phyloP scores from a whole-genome alignment of 1,140 invertebrate genomes.

The Listronotus oregonensis region DNA sequence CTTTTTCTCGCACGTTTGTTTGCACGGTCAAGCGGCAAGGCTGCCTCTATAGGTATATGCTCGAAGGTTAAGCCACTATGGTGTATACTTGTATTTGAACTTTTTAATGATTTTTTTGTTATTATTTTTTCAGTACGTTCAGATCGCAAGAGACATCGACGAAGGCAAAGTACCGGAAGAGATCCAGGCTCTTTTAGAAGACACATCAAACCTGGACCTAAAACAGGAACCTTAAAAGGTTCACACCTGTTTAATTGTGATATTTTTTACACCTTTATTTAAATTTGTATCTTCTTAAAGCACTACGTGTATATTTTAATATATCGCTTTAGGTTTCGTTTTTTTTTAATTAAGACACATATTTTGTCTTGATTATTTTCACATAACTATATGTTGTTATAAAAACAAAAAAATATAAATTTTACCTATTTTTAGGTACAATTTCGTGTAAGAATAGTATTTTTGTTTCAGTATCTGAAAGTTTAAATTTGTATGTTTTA shows the following conservation, averaged over 20 bases:
- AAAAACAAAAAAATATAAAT: too few species aligned
- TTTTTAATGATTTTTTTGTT: background rate
- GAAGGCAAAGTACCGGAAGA: constrained; percentile 78
- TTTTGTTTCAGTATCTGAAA: constrained; percentile 7
- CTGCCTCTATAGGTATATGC: too few species aligned
- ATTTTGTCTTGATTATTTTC: too few species aligned
- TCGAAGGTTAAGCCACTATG: too few species aligned
- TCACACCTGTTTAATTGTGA: constrained; percentile 14
- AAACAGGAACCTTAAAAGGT: constrained; percentile 56
- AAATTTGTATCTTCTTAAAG: background rate
- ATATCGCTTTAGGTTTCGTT: background rate
- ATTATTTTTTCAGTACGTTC: constrained; percentile 70
- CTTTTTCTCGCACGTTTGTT: too few species aligned
- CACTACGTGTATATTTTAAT: background rate
- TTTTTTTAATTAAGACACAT: too few species aligned
- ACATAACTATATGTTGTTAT: too few species aligned
- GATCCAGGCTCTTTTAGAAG: constrained; percentile 73
- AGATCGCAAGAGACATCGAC: constrained; percentile 79
- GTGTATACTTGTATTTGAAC: too few species aligned
- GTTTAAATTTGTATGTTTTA: background rate
- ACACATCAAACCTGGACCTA: constrained; percentile 62
- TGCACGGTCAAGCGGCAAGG: too few species aligned
- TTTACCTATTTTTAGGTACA: too few species aligned
- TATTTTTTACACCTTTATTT: constrained; percentile 10
- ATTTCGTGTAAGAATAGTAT: too few species aligned